Conservation (phyloP, 2,888 invertebrate species). For the Rhagonycha lutea region DNA sequence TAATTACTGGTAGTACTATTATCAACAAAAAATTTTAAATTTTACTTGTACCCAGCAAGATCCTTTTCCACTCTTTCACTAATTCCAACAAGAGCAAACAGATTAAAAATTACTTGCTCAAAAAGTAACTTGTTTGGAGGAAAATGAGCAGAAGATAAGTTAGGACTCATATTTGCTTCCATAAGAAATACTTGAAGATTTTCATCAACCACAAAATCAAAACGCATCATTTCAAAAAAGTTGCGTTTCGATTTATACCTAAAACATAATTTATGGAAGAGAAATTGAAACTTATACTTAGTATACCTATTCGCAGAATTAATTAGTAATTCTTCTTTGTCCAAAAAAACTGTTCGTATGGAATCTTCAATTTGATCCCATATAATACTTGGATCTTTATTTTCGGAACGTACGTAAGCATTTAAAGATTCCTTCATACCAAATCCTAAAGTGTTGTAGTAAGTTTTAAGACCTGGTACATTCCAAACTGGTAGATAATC, state of each 20-base stretch:
- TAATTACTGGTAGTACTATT: neutral
- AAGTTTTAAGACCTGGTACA: constrained; percentile 75
- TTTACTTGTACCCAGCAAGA: constrained; percentile 54
- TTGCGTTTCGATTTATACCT: constrained; percentile 62
- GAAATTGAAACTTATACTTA: neutral
- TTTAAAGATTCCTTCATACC: constrained; percentile 89
- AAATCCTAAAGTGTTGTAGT: constrained; percentile 72
- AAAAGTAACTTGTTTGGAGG: constrained; percentile 87
- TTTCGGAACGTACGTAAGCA: constrained; percentile 68
- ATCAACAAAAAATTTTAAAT: constrained; percentile 1
- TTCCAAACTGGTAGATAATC: constrained; percentile 95
- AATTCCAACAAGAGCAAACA: constrained; percentile 80
- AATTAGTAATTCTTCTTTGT: constrained; percentile 74
- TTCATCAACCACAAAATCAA: constrained; percentile 91
- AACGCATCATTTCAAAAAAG: constrained; percentile 94
- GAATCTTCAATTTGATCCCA: constrained; percentile 83
- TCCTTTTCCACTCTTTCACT: constrained; percentile 57
- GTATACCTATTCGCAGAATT: constrained; percentile 58
- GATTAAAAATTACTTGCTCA: constrained; percentile 87
- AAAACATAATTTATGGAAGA: constrained; percentile 22
- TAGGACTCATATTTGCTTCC: constrained; percentile 99
- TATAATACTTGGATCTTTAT: constrained; percentile 71
- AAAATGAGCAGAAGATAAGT: constrained; percentile 91
- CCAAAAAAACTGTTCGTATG: constrained; percentile 69
- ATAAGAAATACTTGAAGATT: constrained; percentile 83